Conservation (phyloP, 2,113 vertebrate genomes). For the Bucco capensis region DNA sequence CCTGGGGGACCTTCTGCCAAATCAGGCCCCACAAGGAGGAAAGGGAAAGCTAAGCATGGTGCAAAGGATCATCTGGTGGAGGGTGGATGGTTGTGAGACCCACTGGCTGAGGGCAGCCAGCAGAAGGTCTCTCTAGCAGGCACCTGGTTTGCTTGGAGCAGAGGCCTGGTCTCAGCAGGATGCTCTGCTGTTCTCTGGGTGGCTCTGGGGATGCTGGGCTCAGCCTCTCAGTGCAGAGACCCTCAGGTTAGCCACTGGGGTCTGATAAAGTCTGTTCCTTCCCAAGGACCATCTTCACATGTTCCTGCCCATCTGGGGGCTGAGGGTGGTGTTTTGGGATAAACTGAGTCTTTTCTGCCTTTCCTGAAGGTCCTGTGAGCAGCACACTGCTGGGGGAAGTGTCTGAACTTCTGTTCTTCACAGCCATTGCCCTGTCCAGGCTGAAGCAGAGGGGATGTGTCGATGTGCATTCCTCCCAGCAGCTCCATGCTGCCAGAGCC, state of each 20-base stretch:
- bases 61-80: neutral
- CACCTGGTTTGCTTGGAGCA: neutral
- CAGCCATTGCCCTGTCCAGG: neutral
- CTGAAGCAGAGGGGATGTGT: neutral
- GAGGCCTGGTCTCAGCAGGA: neutral
- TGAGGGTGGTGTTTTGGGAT: neutral
- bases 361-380: neutral
- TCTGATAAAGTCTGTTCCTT: neutral
- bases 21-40: neutral
- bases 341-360: neutral
- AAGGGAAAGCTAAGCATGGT: neutral
- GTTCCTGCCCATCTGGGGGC: neutral
- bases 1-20: neutral
- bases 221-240: neutral
- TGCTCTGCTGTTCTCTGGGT: accelerated
- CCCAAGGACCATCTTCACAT: neutral
- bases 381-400: no score
- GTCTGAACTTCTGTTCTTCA: neutral
- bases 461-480: neutral
- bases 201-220: neutral
- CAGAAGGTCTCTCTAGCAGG: no score
- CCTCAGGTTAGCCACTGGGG: no score
- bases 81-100: neutral
- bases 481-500: neutral
- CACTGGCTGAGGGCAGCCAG: neutral